These are phyloP conservation scores for Drosophila repletoides DNA, from an alignment of 1,140 invertebrate species.

Conservation along the genomic window DNA sequence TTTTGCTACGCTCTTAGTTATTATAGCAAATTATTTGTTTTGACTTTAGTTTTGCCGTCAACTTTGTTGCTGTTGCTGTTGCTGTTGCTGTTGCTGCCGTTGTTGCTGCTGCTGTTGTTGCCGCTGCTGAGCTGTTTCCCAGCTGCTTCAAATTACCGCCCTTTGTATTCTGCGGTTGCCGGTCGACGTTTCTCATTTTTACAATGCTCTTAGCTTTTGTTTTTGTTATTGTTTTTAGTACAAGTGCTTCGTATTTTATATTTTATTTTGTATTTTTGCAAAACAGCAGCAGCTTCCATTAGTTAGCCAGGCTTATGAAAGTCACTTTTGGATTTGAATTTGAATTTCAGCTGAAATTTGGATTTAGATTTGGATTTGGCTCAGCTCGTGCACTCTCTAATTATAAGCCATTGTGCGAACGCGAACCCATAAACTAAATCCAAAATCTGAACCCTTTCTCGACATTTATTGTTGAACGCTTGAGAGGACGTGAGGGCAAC, in stretches of 20 bases:
- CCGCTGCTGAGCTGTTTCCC: slow-evolving; percentile 46
- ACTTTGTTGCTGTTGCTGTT: slow-evolving; percentile 4
- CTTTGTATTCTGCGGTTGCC: slow-evolving; percentile 68
- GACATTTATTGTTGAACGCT: slow-evolving; percentile 8
- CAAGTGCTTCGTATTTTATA: slow-evolving; percentile 13
- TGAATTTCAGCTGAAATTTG: too few species aligned
- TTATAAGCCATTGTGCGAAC: slow-evolving; percentile 25
- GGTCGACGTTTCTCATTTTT: slow-evolving; percentile 56
- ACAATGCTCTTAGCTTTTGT: slow-evolving; percentile 48
- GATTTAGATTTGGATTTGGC: neutral
- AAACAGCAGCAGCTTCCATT: slow-evolving; percentile 19
- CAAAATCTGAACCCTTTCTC: slow-evolving; percentile 20
- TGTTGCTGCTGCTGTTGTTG: slow-evolving; percentile 17
- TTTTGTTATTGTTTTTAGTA: slow-evolving; percentile 40
- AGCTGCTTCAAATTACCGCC: slow-evolving; percentile 76
- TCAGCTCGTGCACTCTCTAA: slow-evolving; percentile 17
- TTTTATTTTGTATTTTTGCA: slow-evolving; percentile 5
- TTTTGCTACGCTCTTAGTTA: slow-evolving; percentile 74
- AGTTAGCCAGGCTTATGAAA: slow-evolving; percentile 30
- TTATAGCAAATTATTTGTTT: slow-evolving; percentile 80
- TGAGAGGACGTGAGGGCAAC: neutral
- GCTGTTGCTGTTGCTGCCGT: slow-evolving; percentile 11
- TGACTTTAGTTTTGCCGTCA: slow-evolving; percentile 71
- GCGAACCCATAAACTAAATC: neutral
- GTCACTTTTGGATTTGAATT: slow-evolving; percentile 12